Conservation (phyloP, 2,797 vertebrate genomes). For the Sandelia bainsii region DNA sequence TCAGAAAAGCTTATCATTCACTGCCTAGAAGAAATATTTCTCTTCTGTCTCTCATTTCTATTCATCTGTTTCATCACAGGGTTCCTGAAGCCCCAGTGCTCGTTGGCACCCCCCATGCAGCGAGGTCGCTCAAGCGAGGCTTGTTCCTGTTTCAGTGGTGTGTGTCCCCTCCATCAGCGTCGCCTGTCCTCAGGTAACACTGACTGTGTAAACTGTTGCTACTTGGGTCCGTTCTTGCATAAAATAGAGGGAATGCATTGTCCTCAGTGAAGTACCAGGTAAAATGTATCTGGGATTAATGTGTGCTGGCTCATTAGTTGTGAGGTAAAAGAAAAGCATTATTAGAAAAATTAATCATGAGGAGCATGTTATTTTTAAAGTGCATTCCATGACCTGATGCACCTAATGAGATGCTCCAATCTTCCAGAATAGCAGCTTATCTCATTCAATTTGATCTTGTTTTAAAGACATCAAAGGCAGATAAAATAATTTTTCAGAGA, state of each 20-base stretch:
- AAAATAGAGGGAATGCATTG: conserved; percentile 1
- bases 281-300: neutral
- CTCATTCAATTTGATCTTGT: conserved; percentile 11
- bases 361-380: conserved; percentile 1
- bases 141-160: conserved; percentile 87
- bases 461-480: conserved; percentile 18
- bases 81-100: conserved; percentile 90
- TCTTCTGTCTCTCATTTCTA: conserved; percentile 3
- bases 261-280: neutral
- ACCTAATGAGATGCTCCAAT: conserved; percentile 11
- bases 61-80: conserved; percentile 66
- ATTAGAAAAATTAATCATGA: conserved; percentile 6
- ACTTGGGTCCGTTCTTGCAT: neutral
- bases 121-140: conserved; percentile 81
- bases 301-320: neutral
- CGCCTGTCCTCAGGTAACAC: conserved; percentile 85
- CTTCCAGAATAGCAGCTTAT: conserved; percentile 9
- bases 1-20: neutral
- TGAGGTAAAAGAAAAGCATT: neutral
- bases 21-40: neutral
- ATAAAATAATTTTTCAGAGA: conserved; percentile 2
- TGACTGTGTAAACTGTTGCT: neutral
- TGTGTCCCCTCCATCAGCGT: conserved; percentile 87
- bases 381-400: conserved; percentile 19
- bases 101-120: conserved; percentile 84